Evolutionary conservation across 1,140 invertebrate species (phyloP).

Genomic region (Drosophila pandora): DNA sequence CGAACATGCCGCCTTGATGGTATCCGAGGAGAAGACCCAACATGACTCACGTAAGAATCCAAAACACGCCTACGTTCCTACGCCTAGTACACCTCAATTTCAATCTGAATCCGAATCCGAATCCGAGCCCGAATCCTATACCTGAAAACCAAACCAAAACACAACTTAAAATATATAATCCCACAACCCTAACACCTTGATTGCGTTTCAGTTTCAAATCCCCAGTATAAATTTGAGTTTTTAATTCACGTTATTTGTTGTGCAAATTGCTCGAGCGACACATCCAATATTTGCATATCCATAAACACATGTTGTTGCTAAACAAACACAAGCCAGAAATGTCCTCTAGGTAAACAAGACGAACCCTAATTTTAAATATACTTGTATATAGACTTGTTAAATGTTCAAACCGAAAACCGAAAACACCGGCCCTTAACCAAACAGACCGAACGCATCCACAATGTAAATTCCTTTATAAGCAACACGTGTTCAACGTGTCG

Average conservation of each 20-base stretch:
- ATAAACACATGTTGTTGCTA: conserved; percentile 23
- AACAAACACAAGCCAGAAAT: conserved; percentile 34
- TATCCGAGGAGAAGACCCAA: conserved; percentile 90
- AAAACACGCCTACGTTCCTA: conserved; percentile 46
- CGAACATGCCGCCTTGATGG: conserved; percentile 90
- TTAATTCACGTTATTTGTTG: conserved; percentile 74
- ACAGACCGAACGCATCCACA: conserved; percentile 1
- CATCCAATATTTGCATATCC: conserved; percentile 47
- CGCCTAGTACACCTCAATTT: neutral
- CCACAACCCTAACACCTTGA: conserved; percentile 11
- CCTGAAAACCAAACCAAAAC: neutral
- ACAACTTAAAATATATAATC: neutral
- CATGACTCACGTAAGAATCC: conserved; percentile 91
- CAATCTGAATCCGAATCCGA: conserved; percentile 1
- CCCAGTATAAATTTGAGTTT: conserved; percentile 30
- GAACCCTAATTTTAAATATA: conserved; percentile 25
- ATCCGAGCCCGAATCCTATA: neutral
- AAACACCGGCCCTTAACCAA: conserved; percentile 1
- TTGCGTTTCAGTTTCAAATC: conserved; percentile 28
- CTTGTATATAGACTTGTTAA: conserved; percentile 12
- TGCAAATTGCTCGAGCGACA: conserved; percentile 71
- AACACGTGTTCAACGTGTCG: conserved; percentile 25
- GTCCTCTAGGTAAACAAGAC: conserved; percentile 60
- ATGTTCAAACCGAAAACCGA: conserved; percentile 4
- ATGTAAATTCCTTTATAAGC: conserved; percentile 23